These are phyloP conservation scores for Cathartes aura DNA, from an alignment of 2,113 vertebrate genomes.

Conservation along the genomic window DNA sequence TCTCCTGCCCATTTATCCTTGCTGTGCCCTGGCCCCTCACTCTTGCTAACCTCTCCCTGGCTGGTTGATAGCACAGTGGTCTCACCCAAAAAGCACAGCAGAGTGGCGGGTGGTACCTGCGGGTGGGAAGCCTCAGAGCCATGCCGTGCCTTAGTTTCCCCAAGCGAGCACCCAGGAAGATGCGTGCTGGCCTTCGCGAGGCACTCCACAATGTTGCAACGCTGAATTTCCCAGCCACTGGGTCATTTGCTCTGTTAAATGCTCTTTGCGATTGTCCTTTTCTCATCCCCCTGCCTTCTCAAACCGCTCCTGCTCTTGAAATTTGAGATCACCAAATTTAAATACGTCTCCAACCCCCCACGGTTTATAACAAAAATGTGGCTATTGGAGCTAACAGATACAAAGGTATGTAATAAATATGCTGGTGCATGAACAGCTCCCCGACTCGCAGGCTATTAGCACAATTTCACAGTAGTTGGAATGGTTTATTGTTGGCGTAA, in stretches of 20 bases:
- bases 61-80: background rate
- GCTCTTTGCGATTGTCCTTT: background rate
- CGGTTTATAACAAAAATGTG: conserved; percentile 2
- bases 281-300: background rate
- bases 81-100: background rate
- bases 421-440: conserved; percentile 44
- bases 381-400: conserved; percentile 10
- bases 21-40: background rate
- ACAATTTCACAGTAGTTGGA: conserved; percentile 55
- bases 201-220: background rate
- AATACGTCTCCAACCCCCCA: conserved; percentile 15
- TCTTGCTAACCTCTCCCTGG: background rate
- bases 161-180: rapidly evolving
- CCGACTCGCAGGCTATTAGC: conserved; percentile 36
- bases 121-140: background rate
- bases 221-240: background rate
- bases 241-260: background rate
- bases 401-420: conserved; percentile 60
- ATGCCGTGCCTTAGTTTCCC: background rate
- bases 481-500: conserved; percentile 47
- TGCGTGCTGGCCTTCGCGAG: rapidly evolving
- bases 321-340: conserved; percentile 45
- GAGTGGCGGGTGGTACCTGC: rapidly evolving
- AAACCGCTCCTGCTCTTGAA: background rate
- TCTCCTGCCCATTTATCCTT: background rate